Base-by-base conservation (phyloP, 2,888 invertebrate species). In the Boloria euphrosyne region DNA sequence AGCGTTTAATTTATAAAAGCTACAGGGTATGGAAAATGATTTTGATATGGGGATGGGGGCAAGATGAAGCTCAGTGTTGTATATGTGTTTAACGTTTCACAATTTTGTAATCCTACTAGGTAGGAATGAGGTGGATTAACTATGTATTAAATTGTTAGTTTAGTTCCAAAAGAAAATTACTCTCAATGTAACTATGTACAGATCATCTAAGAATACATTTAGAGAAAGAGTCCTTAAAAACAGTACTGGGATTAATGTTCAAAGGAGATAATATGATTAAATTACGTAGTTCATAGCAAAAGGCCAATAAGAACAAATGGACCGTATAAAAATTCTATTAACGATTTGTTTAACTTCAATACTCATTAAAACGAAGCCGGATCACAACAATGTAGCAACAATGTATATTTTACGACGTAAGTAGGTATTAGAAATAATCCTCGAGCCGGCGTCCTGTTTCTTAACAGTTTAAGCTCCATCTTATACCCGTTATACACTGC, bases 331-430 rank as follows among this genome's bases (percentile, higher is more conserved):
- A 72, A 73, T 72, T 70, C 69, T 65, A 71, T 71, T 68, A 74
- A 70, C 70, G 71, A 72, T 72, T 73, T 74, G 71, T 72, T 73
- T 74, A 75, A 76, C 70, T 72, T 71, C 73, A 72, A 73, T 73
- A 74, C 73, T 76, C 74, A 75, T 75, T 75, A 76, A 69, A 67
- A 71, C 66, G 69, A 71, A 73, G 70, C 72, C 71, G 71, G 71
- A 72, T 74, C 65, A 67, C 69, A 60, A 65, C 51, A 67, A 46
- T 71, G 66, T 70, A 63, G 61, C 68, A 54, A 71, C 67, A 68
- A 65, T 65, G 69, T 68, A 67, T 62, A 70, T 67, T 72, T 67
- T 66, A 74, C 73, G 67, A 69, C 69, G 70, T 70, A 68, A 66
- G 63, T 68, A 66, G 57, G 61, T 65, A 70, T 72, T 71, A 66